Conservation (phyloP, 1,140 invertebrate species). For the Hylyphantes graminicola region DNA sequence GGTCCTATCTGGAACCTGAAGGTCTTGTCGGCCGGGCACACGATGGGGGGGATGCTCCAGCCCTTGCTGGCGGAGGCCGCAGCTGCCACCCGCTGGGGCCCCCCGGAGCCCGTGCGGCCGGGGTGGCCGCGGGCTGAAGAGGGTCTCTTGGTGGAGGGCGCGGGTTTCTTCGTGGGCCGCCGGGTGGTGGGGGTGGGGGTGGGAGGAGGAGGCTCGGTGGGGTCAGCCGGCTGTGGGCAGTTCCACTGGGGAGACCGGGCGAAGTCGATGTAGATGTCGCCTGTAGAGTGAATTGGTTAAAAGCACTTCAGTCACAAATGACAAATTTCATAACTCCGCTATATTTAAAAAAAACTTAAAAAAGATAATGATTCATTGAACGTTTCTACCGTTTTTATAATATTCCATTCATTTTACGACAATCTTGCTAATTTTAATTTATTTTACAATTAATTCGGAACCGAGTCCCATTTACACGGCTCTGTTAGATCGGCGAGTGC, state of each 20-base stretch:
- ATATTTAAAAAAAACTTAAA: no score
- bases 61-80: not conserved
- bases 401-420: no score
- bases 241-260: conserved; percentile 89
- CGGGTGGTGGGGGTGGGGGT: conserved; percentile 1
- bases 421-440: no score
- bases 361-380: no score
- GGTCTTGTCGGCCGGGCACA: conserved; percentile 63
- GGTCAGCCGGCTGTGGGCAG: conserved; percentile 83
- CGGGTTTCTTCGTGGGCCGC: conserved; percentile 3
- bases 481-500: no score
- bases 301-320: no score
- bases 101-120: conserved; percentile 7
- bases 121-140: not conserved
- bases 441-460: no score
- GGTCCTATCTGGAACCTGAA: conserved; percentile 64
- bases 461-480: no score
- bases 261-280: conserved; percentile 85
- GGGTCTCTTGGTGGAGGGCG: conserved; percentile 17
- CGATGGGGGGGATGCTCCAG: conserved; percentile 62
- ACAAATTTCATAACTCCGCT: no score
- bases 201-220: not conserved
- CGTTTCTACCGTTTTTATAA: no score
- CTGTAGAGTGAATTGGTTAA: conserved; percentile 66
- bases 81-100: conserved; percentile 1